phyloP scores from a whole-genome alignment of 2,888 invertebrate species.

The Carcina quercana region DNA sequence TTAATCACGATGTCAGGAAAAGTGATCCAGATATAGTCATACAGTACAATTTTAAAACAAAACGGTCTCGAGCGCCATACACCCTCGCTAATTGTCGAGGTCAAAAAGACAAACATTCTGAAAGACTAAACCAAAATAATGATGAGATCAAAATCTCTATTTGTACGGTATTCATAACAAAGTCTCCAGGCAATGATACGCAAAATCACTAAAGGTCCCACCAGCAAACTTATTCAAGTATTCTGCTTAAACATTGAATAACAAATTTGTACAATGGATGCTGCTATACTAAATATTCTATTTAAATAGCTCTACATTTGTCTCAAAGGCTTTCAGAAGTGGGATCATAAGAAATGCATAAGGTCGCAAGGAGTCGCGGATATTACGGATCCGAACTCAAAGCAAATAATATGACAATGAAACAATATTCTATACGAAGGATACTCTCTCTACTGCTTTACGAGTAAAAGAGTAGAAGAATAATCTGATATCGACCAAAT shows the following conservation, averaged over 20 bases:
- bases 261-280: constrained; percentile 55
- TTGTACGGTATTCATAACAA: constrained; percentile 7
- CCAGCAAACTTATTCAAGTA: constrained; percentile 33
- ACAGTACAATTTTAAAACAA: too few relatives aligned
- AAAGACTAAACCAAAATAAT: not conserved
- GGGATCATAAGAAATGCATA: constrained; percentile 59
- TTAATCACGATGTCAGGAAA: too few relatives aligned
- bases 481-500: too few relatives aligned
- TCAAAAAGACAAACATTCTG: too few relatives aligned
- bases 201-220: constrained; percentile 30
- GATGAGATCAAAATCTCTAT: not conserved
- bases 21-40: too few relatives aligned
- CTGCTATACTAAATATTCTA: constrained; percentile 61
- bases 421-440: constrained; percentile 7
- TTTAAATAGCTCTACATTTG: constrained; percentile 62
- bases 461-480: too few relatives aligned
- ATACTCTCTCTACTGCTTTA: too few relatives aligned
- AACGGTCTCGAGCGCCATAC: too few relatives aligned
- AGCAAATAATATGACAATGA: constrained; percentile 32
- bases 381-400: constrained; percentile 28
- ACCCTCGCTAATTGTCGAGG: too few relatives aligned
- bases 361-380: constrained; percentile 37
- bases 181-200: constrained; percentile 11
- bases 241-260: constrained; percentile 57
- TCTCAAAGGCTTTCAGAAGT: constrained; percentile 52